Base-by-base conservation (phyloP, 2,113 vertebrate genomes). In the Conger conger region DNA sequence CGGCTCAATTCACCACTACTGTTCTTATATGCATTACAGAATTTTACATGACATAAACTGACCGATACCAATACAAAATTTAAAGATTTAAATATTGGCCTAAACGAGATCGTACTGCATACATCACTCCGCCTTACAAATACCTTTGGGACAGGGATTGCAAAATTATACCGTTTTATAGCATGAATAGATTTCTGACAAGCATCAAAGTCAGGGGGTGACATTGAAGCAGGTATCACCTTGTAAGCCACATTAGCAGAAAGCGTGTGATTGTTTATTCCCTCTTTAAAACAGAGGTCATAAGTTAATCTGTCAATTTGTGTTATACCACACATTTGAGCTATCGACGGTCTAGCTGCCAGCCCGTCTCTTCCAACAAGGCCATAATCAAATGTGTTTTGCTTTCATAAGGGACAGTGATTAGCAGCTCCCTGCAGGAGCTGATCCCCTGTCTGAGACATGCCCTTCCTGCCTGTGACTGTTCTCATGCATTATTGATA, bases 251-350 rank as follows among this genome's bases (percentile, higher is more conserved):
- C 45, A 50, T 13, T 63, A 73, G 68, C 68, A 73, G 68, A 33
- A 73, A 73, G n/a, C 2, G 27, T 13, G 2, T 73, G n/a, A 73
- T 13, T 33, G 11, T 73, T 73, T 30, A 30, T 73, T 30, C 68
- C 23, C 27, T 73, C 68, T 73, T n/a, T 73, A 73, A 73, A 30
- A 11, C n/a, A 73, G 27, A 33, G 68, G 68, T 73, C 68, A 73
- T 33, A 73, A n/a, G 68, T 73, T 73, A 73, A 73, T 73, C 5
- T 73, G 68, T 73, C 68, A 73, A 73, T 73, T 33, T 73, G 68
- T 73, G n/a, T 73, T 73, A 73, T 73, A 73, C 68, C 30, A 73
- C n/a, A 11, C 68, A 73, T 73, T 33, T 33, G 8, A 33, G 27
- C 11, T 73, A 33, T 73, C 8, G n/a, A 73, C 68, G 15, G 68